A percentile compares a stretch with the other conserved stretches of the same genome.
These are phyloP conservation scores for Cephonodes hylas DNA, from an alignment of 2,888 invertebrate species.

Conservation along the genomic window DNA sequence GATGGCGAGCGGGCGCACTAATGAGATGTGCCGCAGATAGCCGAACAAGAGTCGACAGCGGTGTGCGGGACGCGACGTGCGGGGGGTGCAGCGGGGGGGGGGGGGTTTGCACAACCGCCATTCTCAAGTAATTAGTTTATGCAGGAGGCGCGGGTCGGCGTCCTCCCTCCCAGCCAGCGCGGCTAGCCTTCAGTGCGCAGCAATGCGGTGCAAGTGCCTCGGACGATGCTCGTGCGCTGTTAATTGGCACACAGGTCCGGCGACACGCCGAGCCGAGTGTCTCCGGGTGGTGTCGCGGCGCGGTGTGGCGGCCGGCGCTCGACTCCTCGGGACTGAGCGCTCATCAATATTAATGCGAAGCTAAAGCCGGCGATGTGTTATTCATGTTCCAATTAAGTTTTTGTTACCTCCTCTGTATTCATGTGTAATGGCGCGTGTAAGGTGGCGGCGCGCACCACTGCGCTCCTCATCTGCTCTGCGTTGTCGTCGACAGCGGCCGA, in stretches of 20 bases:
- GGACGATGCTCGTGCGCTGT: no score
- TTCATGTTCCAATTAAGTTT: constrained; percentile 6
- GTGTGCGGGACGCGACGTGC: no score
- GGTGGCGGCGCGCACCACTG: not conserved
- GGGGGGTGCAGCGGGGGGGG: not conserved
- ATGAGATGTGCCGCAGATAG: constrained; percentile 19
- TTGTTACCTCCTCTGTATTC: not conserved
- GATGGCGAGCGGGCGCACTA: constrained; percentile 15
- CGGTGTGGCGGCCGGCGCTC: not conserved
- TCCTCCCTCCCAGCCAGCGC: not conserved
- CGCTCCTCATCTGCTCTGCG: not conserved
- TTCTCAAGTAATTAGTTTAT: constrained; percentile 5
- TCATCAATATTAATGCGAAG: not conserved
- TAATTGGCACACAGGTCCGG: no score
- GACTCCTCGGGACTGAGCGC: no score
- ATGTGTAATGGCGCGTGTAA: not conserved
- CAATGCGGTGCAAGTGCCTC: no score
- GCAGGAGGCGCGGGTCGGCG: constrained; percentile 5
- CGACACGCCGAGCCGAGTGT: no score
- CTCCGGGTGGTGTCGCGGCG: not conserved
- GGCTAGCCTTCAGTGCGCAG: no score
- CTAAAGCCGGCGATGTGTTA: not conserved
- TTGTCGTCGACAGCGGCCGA: not conserved
- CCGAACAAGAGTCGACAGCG: not conserved
- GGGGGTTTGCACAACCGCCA: constrained; percentile 1